Evolutionary conservation across 2,888 invertebrate species (phyloP), one percentile per base, ranked within the genome.

Genomic region (Leucoma salicis): DNA sequence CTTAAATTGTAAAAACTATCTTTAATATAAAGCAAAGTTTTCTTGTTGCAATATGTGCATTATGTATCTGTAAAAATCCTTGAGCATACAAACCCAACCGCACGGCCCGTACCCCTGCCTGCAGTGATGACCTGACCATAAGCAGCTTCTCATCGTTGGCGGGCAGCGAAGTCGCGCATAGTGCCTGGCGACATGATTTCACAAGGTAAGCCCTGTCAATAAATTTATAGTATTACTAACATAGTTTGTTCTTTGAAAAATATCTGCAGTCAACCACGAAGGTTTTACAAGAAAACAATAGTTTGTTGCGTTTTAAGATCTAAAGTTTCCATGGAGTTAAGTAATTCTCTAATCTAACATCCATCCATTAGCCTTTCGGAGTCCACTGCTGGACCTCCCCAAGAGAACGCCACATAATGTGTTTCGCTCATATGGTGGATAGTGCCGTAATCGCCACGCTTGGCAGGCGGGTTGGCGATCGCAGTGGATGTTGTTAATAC

Each of bases 151-250:
- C 86, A 13, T 82, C 87, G 44, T 63, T 82, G 70, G 81, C 72
- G 34, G 78, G 66, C 75, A 80, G 81, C 63, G 81, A 80, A 53
- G 69, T 75, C 57, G 75, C 68, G 42, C 79, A 72, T 74, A 84
- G 82, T 64, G 86, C 87, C 50, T 88, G 88, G 88, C 82, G 79
- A 65, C 80, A 76, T 57, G 88, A 89, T 64, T 85, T 79, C 53
- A 74, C 69, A 60, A 87, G 88, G 88, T 89, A 72, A 88, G 88
- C 60, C 38, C 44, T 43, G 10, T 35, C 35, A 29, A 28, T 45
- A 42, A 39, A 38, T 38, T 28, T 16, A 35, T 27, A 18, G 7
- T 18, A 18, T 18, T 18, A 18, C 7, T 5, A 18, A 18, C n/a
- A n/a, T n/a, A n/a, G n/a, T n/a, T 21, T 8, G 7, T 27, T 11